Base-by-base conservation (phyloP, 2,888 invertebrate genomes). In the Himalopsyche kuldschensis region DNA sequence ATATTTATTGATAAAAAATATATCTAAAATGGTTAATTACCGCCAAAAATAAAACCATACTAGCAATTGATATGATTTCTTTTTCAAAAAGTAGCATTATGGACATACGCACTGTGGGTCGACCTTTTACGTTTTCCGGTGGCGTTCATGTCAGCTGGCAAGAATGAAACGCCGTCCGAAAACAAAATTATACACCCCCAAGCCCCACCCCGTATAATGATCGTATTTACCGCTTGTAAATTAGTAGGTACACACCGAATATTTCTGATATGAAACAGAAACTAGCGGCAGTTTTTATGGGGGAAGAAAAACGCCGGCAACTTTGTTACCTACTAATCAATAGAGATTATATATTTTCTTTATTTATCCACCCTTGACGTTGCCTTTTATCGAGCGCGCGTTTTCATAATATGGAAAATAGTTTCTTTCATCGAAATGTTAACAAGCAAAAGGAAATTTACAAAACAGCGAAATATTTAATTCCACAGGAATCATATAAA, bases 121-220 rank as follows among this genome's bases (percentile, higher is more conserved):
- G 69, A 20, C 32, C 35, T 32, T 31, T 35, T 4, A 32, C 27
- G 35, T 75, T 75, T 32, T 76, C 76, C 76, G 27, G 32, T 76
- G n/a, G 17, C 35, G 32, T 76, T 41, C 76, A 41, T 76, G 76
- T 76, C 76, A 32, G 27, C 69, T 27, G 76, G 32, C 15, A 35
- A 41, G 32, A 32, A 32, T 32, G 76, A 76, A 76, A 20, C 41
- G 41, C 76, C 76, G 76, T n/a, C 32, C 76, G 24, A 76, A 69
- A 69, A 69, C 30, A 69, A 69, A 69, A 69, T 69, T 75, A 75
- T 80, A 46, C 46, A 75, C 27, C 15, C 75, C 63, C 27, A 55
- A n/a, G 10, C 20, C 47, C 76, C 81, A 48, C 76, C 81, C 75
- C 55, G 77, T 47, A 81, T 84, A 84, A 84, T 84, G 84, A 81